A percentile compares a stretch with the other conserved stretches of the same genome.
Evolutionary conservation across 2,113 vertebrate species (phyloP).

Genomic region (Rhombomys opimus): DNA sequence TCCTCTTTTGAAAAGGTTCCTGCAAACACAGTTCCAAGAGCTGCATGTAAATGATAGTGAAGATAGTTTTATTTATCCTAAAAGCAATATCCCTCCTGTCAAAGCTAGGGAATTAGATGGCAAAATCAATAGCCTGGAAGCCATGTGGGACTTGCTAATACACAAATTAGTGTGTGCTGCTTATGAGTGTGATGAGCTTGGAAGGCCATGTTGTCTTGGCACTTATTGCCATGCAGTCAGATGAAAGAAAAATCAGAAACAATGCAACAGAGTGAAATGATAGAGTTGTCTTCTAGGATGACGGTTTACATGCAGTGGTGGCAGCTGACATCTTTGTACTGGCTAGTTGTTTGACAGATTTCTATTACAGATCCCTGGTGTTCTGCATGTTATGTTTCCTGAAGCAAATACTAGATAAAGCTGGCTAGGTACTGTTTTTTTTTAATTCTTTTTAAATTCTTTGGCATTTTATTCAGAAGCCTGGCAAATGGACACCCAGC

Average conservation of each 20-base stretch:
- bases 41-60: conserved; percentile 76
- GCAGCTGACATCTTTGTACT: conserved; percentile 50
- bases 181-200: conserved; percentile 77
- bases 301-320: conserved; percentile 58
- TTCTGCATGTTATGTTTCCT: conserved; percentile 47
- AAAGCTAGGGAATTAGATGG: conserved; percentile 83
- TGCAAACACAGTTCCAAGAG: conserved; percentile 77
- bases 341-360: conserved; percentile 52
- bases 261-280: conserved; percentile 73
- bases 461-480: conserved; percentile 63
- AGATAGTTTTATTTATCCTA: conserved; percentile 86
- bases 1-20: conserved; percentile 76
- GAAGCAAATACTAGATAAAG: conserved; percentile 72
- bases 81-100: conserved; percentile 85
- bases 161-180: conserved; percentile 83
- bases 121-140: conserved; percentile 85
- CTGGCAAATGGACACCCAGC: conserved; percentile 69
- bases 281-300: conserved; percentile 65
- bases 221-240: conserved; percentile 79
- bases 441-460: neutral
- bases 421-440: neutral
- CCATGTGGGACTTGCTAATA: conserved; percentile 83
- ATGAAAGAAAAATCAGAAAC: conserved; percentile 79
- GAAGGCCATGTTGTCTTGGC: conserved; percentile 75
- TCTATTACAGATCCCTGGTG: neutral